Evolutionary conservation across 2,797 vertebrate genomes (phyloP).

Genomic region (Helostoma temminkii): DNA sequence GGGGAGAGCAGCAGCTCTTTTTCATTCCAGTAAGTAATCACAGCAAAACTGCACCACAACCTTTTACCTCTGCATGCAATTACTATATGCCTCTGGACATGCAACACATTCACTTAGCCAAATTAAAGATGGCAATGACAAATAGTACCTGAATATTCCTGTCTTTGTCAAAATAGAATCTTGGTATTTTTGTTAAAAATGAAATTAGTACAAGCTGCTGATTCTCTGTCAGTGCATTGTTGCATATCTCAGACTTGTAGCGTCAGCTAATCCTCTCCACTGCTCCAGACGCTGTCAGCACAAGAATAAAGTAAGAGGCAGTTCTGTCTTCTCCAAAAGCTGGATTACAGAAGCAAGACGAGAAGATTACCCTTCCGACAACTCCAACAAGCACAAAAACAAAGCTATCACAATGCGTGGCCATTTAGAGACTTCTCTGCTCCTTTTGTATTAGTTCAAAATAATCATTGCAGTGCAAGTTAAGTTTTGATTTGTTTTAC

Average conservation of each 20-base stretch:
- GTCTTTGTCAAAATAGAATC: slow-evolving; percentile 21
- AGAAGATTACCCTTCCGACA: slow-evolving; percentile 72
- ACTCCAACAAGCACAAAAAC: slow-evolving; percentile 60
- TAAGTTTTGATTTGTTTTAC: slow-evolving; percentile 22
- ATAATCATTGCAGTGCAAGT: slow-evolving; percentile 56
- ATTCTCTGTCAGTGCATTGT: slow-evolving; percentile 30
- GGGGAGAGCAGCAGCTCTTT: slow-evolving; percentile 33
- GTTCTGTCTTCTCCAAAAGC: slow-evolving; percentile 64
- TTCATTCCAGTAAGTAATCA: slow-evolving; percentile 73
- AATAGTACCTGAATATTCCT: slow-evolving; percentile 15
- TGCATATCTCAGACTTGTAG: slow-evolving; percentile 52
- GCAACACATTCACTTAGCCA: slow-evolving; percentile 60
- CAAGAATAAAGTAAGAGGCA: slow-evolving; percentile 53
- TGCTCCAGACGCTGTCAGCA: slow-evolving; percentile 56
- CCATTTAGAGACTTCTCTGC: slow-evolving; percentile 58
- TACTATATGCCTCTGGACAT: slow-evolving; percentile 41
- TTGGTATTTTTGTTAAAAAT: slow-evolving; percentile 5
- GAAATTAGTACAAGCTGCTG: slow-evolving; percentile 9
- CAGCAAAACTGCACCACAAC: slow-evolving; percentile 59
- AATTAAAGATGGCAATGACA: slow-evolving; percentile 61
- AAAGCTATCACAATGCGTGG: slow-evolving; percentile 63
- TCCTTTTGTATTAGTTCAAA: slow-evolving; percentile 50
- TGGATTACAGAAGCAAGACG: slow-evolving; percentile 77
- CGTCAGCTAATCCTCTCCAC: slow-evolving; percentile 63
- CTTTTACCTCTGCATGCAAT: slow-evolving; percentile 67